Base-by-base conservation (phyloP, 2,797 vertebrate species). In the Menidia menidia region DNA sequence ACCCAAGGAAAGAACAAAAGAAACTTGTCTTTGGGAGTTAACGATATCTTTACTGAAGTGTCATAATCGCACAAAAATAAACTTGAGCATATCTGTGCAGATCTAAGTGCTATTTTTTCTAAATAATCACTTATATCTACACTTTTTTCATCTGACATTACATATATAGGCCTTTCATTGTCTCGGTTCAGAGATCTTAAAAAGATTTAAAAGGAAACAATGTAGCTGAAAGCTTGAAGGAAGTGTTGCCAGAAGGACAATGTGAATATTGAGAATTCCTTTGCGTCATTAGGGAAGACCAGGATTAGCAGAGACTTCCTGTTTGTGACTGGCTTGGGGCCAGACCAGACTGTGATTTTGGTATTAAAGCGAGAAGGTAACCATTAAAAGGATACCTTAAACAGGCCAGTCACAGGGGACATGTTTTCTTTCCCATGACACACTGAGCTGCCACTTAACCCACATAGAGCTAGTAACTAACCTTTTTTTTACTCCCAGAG, bases 391-490 rank as follows among this genome's bases (percentile, higher is more conserved):
- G 73, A 70, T 87, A 86, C 75, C 78, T 85, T 79, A 65, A 87
- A 73, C 84, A 89, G 84, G 83, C 78, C 64, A 44, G 70, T 76
- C 71, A 54, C 68, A 5, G 78, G 78, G 80, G 80, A 71, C 69
- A 91, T 93, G 92, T 85, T 93, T 92, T 88, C 80, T 88, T 89
- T 93, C 89, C 82, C 61, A 52, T 85, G 78, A 93, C 92, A 91
- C 89, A 42, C 88, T 18, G 73, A 88, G 85, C 90, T 92, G 91
- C 82, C 91, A 89, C 82, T 91, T 89, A 86, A 80, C 65, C 75
- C 30, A 2, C 63, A 60, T 31, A 33, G 80, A 70, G 48, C 71
- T 57, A 41, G 63, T 78, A 69, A 65, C 67, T 65, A 25, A 1
- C 54, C 60, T 16, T 55, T 54, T 18, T 19, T 52, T 18, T 10